Evolutionary conservation across 1,140 invertebrate species (phyloP).

Genomic region (Tetragnatha versicolor): DNA sequence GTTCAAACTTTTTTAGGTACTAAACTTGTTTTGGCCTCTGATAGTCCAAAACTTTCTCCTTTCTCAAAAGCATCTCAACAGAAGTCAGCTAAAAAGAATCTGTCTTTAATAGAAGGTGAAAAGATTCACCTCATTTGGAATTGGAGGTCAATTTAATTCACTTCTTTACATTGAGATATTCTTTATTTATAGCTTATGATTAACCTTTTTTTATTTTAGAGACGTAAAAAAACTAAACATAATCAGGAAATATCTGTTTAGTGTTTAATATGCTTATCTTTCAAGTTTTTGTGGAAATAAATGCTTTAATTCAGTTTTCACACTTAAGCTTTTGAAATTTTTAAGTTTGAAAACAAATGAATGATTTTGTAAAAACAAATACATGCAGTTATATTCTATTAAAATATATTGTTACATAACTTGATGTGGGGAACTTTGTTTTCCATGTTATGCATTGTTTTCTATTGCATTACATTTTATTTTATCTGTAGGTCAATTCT

Average conservation of each 20-base stretch:
- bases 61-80: neutral
- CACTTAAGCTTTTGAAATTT: neutral
- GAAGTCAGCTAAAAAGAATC: neutral
- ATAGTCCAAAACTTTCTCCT: constrained; percentile 42
- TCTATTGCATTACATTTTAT: neutral
- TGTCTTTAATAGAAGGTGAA: constrained; percentile 5
- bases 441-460: neutral
- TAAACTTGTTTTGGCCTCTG: constrained; percentile 27
- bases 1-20: constrained; percentile 1
- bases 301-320: neutral
- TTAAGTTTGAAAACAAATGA: neutral
- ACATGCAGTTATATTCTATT: no score
- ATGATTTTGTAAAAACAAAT: no score
- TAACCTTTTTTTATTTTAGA: neutral
- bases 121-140: constrained; percentile 39
- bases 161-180: neutral
- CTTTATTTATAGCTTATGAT: neutral
- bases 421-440: no score
- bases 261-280: neutral
- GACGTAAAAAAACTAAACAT: neutral
- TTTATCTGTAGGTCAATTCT: constrained; percentile 18
- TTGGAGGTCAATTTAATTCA: constrained; percentile 44
- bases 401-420: no score
- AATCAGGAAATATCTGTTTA: neutral
- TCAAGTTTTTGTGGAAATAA: neutral